Evolutionary conservation across 2,797 vertebrate species (phyloP), one percentile per base, ranked within the genome.

Genomic region (Catamblyrhynchus diadema): DNA sequence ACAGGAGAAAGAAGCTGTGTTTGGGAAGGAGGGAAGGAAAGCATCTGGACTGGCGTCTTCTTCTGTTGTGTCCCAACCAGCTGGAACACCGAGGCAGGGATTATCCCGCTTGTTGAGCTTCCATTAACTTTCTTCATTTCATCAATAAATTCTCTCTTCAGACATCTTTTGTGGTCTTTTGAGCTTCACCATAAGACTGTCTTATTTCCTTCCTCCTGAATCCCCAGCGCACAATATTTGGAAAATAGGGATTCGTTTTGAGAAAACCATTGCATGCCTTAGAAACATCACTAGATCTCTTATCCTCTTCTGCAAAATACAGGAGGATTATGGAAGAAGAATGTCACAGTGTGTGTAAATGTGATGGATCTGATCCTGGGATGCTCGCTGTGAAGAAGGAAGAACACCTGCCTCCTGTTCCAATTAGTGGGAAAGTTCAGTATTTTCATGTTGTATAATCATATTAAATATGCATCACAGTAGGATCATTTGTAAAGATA

Each of bases 21-120:
- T 64, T 86, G 59, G 84, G 14, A 98, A 96, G 10, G 39, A 92
- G 53, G 23, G 45, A 81, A 73, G 41, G 54, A 84, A 67, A 80
- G 4, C 96, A 94, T 94, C 93, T 94, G 91, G 27, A 54, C 10
- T 35, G 44, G 28, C 19, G n/a, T 28, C 39, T 48, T 30, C 35
- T 48, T 96, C 88, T 75, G 22, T 66, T 33, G 3, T 86, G 37
- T 65, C 10, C 30, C 41, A 25, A 54, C 32, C n/a, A 86, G 60
- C 35, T 45, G 37, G 77, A 88, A 88, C 5, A 84, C 13, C 62
- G 75, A 66, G 45, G 57, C 70, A 83, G 57, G 61, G 69, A 84
- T 72, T 86, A 83, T 32, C 14, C 20, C 12, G 53, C 9, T 25
- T 66, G 9, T 35, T 81, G 4, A 77, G 16, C 50, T 92, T 83